Base-by-base conservation (phyloP, 92 coral and sea anemone species). In the Muricea muricata region DNA sequence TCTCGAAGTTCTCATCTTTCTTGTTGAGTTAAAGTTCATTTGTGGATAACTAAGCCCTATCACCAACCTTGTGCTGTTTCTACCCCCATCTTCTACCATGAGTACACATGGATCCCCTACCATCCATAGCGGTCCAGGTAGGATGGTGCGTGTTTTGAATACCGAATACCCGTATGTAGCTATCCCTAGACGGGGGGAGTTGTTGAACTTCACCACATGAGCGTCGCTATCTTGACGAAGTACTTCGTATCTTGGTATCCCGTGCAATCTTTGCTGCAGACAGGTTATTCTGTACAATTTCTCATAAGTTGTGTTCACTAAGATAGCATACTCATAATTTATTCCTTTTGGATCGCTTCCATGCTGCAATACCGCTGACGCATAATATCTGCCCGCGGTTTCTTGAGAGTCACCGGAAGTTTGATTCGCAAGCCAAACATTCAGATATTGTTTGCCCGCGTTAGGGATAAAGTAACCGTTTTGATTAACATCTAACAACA, bases 291-390 rank as follows among this genome's bases (percentile, higher is more conserved):
- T 77, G 12, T 50, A 26, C 28, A 74, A 42, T 55, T 66, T 72
- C 21, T 71, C 35, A 31, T 78, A 57, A 8, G 83, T 42, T 0
- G 92, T 79, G 32, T 79, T 75, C 8, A 89, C 82, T 24, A 86
- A 70, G 14, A 92, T 68, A 5, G 90, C 93, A 57, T 87, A 92
- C 45, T 84, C 87, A 46, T 90, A 90, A 69, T 68, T 73, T 33
- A 20, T 33, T 10, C 80, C 71, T 47, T 61, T 35, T 33, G 79
- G 79, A 14, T 63, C 47, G 10, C 39, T 68, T 4, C 81, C 85
- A 72, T 92, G 96, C 1, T 86, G 61, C 18, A 92, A 58, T 87
- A 91, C 90, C 11, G 96, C 96, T 13, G 90, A 81, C 30, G 90
- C 96, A 40, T 85, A 90, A 0, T 55, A 56, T 17, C 90, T 91